Evolutionary conservation across 2,797 vertebrate species (phyloP).

Genomic region (Danio aesculapii): DNA sequence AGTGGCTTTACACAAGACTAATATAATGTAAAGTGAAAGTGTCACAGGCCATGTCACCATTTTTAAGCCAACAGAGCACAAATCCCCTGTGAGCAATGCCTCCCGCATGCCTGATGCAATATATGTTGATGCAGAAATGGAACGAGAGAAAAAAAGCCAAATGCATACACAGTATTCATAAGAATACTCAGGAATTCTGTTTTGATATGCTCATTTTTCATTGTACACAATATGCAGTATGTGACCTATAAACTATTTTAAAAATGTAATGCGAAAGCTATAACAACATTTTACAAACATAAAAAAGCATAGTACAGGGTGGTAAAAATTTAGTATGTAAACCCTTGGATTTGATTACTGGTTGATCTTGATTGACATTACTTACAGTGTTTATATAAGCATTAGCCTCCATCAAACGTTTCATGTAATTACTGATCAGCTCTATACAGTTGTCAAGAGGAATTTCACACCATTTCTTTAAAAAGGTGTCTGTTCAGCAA

Average conservation of each 20-base stretch:
- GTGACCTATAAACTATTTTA: not conserved
- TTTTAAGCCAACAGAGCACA: slow-evolving; percentile 1
- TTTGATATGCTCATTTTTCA: not conserved
- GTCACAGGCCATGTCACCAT: not conserved
- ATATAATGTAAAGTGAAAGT: slow-evolving; percentile 28
- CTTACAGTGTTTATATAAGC: not conserved
- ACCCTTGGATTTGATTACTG: not conserved
- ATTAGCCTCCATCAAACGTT: slow-evolving; percentile 1
- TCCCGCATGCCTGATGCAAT: not conserved
- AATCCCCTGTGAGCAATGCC: slow-evolving; percentile 17
- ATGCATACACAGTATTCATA: not conserved
- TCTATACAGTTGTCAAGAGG: not conserved
- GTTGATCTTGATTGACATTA: too few species aligned
- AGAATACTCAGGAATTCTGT: not conserved
- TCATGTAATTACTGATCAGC: not conserved
- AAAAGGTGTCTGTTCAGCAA: slow-evolving; percentile 3
- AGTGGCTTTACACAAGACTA: not conserved
- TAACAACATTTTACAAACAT: too few species aligned
- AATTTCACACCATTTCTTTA: not conserved
- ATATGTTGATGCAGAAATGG: not conserved
- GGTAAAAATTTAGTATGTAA: not conserved
- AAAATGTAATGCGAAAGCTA: too few species aligned
- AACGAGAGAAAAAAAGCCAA: not conserved
- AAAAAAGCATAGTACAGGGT: not conserved
- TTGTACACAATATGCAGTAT: not conserved